Evolutionary conservation across 2,888 invertebrate species (phyloP), one percentile per base, ranked within the genome.

Genomic region (Cataglyphis rosenhaueri): DNA sequence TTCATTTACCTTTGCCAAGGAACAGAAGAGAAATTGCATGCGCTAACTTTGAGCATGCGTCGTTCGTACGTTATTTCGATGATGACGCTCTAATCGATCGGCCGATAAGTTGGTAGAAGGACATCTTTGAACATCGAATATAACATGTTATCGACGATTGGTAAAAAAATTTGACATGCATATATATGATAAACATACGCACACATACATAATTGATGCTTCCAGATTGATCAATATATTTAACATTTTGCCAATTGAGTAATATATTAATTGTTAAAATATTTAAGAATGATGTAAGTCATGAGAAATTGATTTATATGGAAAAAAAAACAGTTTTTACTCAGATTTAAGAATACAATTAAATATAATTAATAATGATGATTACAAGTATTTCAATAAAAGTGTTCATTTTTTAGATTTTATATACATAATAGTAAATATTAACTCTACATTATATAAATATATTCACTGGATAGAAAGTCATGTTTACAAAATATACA

Each of bases 1-100:
- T 64, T 8, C 81, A 75, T 87, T 87, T 92, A 93, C 93, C 92
- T 93, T 92, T 88, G 91, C 89, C 88, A 85, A 87, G 48, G 84
- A 84, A 87, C 89, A n/a, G 91, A 93, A 93, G 91, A 92, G 89
- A 86, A 88, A 90, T 88, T 18, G 4, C 1, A 12, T 5, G 6
- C 86, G 86, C 68, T 78, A 62, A 41, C 35, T 38, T 35, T 29
- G 68, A 66, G 68, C 85, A 86, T 74, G 82, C 82, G 84, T 64
- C 64, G 70, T 66, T 18, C 18, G 1, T 18, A 32, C 61, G 32
- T 35, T 8, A 59, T 3, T 44, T 71, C 61, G 65, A 44, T 61
- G 21, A 55, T 32, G 62, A 35, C 25, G 62, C 48, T 73, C 0
- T 57, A 75, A 57, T 81, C 44, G 57, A 88, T 88, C 89, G 89